These are phyloP conservation scores for Epicampocera succincta DNA, from an alignment of 2,888 invertebrate species.

Conservation along the genomic window DNA sequence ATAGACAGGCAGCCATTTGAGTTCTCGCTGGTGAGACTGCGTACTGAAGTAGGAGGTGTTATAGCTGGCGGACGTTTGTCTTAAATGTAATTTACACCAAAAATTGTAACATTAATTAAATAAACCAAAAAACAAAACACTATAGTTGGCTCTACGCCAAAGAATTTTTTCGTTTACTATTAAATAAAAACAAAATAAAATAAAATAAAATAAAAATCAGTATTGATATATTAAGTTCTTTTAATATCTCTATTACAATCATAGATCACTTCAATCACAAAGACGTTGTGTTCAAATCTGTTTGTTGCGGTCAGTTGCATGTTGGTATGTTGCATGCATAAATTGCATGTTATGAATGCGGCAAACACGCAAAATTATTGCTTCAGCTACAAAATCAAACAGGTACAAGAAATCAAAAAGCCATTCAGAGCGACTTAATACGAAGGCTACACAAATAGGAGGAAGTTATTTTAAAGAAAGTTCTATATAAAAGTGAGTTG, in stretches of 20 bases:
- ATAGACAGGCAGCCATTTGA: constrained; percentile 21
- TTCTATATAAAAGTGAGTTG: background rate
- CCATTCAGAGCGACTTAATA: constrained; percentile 35
- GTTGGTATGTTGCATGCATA: constrained; percentile 45
- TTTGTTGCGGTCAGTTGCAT: constrained; percentile 40
- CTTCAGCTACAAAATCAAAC: constrained; percentile 5
- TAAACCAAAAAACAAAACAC: constrained; percentile 12
- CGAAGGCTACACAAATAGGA: constrained; percentile 4
- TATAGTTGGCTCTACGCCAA: background rate
- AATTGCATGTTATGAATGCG: constrained; percentile 40
- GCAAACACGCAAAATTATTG: constrained; percentile 12
- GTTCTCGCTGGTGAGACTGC: constrained; percentile 34
- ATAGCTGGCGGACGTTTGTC: constrained; percentile 71
- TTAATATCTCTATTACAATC: constrained; percentile 58
- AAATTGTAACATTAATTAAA: constrained; percentile 16
- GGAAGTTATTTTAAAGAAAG: background rate
- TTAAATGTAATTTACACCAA: constrained; percentile 76
- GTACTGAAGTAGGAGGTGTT: constrained; percentile 69
- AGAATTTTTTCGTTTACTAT: constrained; percentile 21
- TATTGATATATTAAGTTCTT: constrained; percentile 33
- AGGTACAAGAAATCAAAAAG: constrained; percentile 16
- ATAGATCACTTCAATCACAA: constrained; percentile 46
- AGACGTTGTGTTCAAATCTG: constrained; percentile 4
- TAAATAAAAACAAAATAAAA: constrained; percentile 22
- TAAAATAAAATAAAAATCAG: constrained; percentile 15